Evolutionary conservation across 2,797 vertebrate genomes (phyloP).

Genomic region (Aulostomus chinensis): DNA sequence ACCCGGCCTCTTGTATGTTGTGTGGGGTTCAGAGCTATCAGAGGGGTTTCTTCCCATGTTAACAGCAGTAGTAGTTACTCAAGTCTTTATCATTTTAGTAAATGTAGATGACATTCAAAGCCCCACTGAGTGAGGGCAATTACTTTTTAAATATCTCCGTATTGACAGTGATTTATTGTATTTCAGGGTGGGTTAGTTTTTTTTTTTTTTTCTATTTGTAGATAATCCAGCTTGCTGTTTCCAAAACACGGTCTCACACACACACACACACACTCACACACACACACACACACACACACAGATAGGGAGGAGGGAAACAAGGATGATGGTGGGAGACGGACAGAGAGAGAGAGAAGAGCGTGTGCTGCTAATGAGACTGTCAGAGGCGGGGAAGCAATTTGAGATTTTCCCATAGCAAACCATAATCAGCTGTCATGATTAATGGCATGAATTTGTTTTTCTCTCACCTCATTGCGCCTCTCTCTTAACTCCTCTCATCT

Average conservation of each 20-base stretch:
- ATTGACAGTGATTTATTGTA: constrained; percentile 36
- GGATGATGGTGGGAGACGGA: constrained; percentile 3
- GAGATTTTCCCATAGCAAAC: constrained; percentile 21
- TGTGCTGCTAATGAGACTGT: constrained; percentile 48
- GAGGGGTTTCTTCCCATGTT: constrained; percentile 1
- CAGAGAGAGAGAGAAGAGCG: constrained; percentile 13
- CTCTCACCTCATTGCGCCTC: constrained; percentile 20
- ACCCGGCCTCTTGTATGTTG: constrained; percentile 11
- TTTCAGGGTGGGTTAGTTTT: background rate
- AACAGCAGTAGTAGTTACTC: constrained; percentile 3
- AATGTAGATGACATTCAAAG: constrained; percentile 8
- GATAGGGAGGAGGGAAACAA: background rate
- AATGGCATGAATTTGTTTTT: constrained; percentile 48
- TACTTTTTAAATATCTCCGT: constrained; percentile 6
- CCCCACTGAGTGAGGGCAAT: background rate
- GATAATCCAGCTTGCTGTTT: constrained; percentile 6
- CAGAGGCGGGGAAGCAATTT: constrained; percentile 48
- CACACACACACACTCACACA: no score
- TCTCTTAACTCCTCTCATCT: constrained; percentile 7
- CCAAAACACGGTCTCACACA: background rate
- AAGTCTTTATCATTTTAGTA: background rate
- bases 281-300: constrained; percentile 14
- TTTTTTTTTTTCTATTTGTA: constrained; percentile 6
- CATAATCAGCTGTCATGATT: constrained; percentile 54
- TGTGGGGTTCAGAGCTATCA: no score